Evolutionary conservation across 1,140 invertebrate genomes (phyloP).

Genomic region (Euborellia annulipes): DNA sequence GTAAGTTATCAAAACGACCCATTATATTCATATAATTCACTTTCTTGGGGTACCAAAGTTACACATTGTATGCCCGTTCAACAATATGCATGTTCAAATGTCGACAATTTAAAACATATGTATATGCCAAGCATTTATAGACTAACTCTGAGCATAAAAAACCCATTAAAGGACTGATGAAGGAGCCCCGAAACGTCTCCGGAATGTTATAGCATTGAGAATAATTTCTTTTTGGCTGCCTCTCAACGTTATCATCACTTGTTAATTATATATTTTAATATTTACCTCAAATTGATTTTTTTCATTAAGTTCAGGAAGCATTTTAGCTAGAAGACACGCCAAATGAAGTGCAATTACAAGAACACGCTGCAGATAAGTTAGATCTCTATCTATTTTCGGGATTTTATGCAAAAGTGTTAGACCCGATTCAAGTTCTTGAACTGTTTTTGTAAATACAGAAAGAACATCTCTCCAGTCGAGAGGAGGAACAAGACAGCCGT

Average conservation of each 20-base stretch:
- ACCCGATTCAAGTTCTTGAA: slow-evolving; percentile 22
- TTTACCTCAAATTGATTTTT: slow-evolving; percentile 17
- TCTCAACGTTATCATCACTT: slow-evolving; percentile 37
- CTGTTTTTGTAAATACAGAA: slow-evolving; percentile 19
- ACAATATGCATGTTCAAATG: too few species aligned
- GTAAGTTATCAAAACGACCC: too few species aligned
- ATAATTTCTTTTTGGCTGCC: too few species aligned
- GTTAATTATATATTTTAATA: slow-evolving; percentile 25
- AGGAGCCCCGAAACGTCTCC: too few species aligned
- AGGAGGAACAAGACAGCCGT: slow-evolving; percentile 57
- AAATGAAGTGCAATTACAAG: slow-evolving; percentile 75
- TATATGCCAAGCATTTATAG: too few species aligned
- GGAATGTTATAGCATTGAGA: too few species aligned
- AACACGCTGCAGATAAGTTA: slow-evolving; percentile 61
- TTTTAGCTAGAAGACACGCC: slow-evolving; percentile 51
- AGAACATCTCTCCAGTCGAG: slow-evolving; percentile 67
- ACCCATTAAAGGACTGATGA: too few species aligned
- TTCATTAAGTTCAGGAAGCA: slow-evolving; percentile 21
- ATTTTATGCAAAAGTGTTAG: slow-evolving; percentile 33
- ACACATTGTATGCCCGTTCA: too few species aligned
- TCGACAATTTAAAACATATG: too few species aligned
- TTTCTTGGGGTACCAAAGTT: too few species aligned
- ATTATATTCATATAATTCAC: too few species aligned
- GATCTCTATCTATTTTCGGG: slow-evolving; percentile 46
- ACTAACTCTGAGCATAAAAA: too few species aligned